phyloP scores from a whole-genome alignment of 2,797 vertebrate species.

The Ctenosaura bakeri region DNA sequence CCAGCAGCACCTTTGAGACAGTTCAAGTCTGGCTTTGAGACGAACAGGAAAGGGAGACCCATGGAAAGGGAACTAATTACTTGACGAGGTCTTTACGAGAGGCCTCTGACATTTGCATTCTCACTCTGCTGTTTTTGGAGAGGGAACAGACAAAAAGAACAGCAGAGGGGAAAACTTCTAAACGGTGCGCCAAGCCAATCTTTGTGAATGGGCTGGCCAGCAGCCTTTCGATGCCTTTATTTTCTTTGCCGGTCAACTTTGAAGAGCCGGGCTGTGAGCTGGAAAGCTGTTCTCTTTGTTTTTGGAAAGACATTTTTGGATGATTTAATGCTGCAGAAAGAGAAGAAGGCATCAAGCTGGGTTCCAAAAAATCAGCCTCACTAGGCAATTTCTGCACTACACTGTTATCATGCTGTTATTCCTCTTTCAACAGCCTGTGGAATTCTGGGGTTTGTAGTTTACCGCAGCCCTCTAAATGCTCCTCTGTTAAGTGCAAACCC shows the following conservation, averaged over 20 bases:
- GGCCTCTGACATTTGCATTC: slow-evolving; percentile 30
- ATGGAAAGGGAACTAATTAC: slow-evolving; percentile 55
- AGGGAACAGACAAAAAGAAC: slow-evolving; percentile 40
- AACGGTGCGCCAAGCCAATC: neutral
- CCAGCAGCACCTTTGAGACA: too few species aligned
- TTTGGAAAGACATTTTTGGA: neutral
- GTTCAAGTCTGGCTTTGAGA: too few species aligned
- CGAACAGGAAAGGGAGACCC: slow-evolving; percentile 71
- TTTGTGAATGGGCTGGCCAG: neutral
- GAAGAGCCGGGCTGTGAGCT: too few species aligned
- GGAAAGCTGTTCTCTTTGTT: neutral
- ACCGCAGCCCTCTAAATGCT: too few species aligned
- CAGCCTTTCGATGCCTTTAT: neutral
- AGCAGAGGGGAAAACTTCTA: neutral
- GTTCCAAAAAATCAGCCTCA: neutral
- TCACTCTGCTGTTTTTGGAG: slow-evolving; percentile 69
- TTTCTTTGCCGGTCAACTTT: neutral
- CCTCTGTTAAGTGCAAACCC: too few species aligned
- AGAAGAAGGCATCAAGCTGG: neutral
- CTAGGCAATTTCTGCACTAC: too few species aligned
- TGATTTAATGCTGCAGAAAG: neutral
- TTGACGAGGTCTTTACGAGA: neutral
- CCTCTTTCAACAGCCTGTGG: too few species aligned
- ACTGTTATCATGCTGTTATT: too few species aligned
- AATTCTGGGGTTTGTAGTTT: too few species aligned